phyloP scores from a whole-genome alignment of 2,888 invertebrate species.

The Itoplectis maculator region DNA sequence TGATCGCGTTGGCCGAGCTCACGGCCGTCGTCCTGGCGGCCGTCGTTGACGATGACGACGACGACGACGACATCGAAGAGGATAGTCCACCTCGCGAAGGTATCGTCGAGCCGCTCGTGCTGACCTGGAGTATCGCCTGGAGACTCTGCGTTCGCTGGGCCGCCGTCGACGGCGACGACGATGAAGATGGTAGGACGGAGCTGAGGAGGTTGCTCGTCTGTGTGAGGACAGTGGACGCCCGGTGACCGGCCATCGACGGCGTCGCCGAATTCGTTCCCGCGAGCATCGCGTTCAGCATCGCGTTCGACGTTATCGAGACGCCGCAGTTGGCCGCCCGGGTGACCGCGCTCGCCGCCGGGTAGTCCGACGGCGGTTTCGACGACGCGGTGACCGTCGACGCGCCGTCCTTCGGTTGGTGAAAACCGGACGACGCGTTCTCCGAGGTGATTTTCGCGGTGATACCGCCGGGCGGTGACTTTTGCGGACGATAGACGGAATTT shows the following conservation, averaged over 20 bases:
- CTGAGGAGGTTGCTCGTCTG: slow-evolving; percentile 80
- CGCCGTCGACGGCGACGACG: too few species aligned
- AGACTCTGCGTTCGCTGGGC: slow-evolving; percentile 79
- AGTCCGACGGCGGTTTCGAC: too few species aligned
- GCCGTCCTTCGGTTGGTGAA: too few species aligned
- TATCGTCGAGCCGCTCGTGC: slow-evolving; percentile 68
- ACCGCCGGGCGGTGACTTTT: slow-evolving; percentile 65
- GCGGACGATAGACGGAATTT: slow-evolving; percentile 71
- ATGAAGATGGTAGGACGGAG: slow-evolving; percentile 78
- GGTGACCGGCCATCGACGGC: slow-evolving; percentile 78
- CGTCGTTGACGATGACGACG: slow-evolving; percentile 75
- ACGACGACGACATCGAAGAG: slow-evolving; percentile 58
- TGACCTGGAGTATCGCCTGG: slow-evolving; percentile 79
- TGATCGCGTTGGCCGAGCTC: slow-evolving; percentile 74
- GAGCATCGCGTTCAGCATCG: slow-evolving; percentile 83
- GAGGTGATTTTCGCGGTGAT: slow-evolving; percentile 67
- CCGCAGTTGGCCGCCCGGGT: too few species aligned
- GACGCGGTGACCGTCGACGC: too few species aligned
- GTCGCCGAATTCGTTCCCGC: slow-evolving; percentile 81
- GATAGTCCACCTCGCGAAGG: slow-evolving; percentile 69
- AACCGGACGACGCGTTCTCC: slow-evolving; percentile 69
- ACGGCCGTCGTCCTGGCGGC: slow-evolving; percentile 77
- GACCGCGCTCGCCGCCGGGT: too few species aligned
- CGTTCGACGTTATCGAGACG: slow-evolving; percentile 82
- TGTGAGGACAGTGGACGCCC: slow-evolving; percentile 79